Conservation (phyloP, 2,113 vertebrate genomes). For the Corythoichthys haematopterus region DNA sequence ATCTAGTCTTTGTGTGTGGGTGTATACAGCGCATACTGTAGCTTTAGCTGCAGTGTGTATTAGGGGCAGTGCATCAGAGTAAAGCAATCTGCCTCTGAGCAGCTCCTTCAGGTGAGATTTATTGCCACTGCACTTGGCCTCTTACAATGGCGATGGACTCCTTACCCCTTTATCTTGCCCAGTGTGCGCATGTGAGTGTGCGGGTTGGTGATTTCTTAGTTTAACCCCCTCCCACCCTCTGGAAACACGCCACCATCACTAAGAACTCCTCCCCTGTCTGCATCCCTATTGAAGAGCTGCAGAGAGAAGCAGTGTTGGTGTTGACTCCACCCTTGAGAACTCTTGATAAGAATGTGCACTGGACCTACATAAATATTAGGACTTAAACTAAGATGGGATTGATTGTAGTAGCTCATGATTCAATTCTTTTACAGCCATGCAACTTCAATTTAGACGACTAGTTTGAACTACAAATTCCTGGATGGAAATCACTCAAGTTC, state of each 20-base stretch:
- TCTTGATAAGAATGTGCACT: slow-evolving; percentile 41
- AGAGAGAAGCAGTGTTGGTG: slow-evolving; percentile 44
- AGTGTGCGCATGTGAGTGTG: slow-evolving; percentile 37
- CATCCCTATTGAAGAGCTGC: slow-evolving; percentile 64
- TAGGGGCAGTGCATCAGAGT: slow-evolving; percentile 66
- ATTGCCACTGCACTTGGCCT: slow-evolving; percentile 73
- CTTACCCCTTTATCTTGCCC: slow-evolving; percentile 52
- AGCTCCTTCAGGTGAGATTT: slow-evolving; percentile 74
- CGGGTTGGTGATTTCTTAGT: slow-evolving; percentile 32
- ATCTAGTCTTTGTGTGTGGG: slow-evolving; percentile 40
- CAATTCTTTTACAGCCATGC: slow-evolving; percentile 4
- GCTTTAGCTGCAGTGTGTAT: slow-evolving; percentile 56
- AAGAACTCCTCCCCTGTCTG: slow-evolving; percentile 27
- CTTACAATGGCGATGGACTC: slow-evolving; percentile 69
- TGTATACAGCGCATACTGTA: slow-evolving; percentile 36
- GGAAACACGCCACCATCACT: background rate
- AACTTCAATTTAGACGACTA: slow-evolving; percentile 36
- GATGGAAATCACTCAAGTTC: slow-evolving; percentile 56
- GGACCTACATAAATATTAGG: slow-evolving; percentile 23
- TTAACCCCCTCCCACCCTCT: slow-evolving; percentile 1
- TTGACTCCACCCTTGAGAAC: slow-evolving; percentile 54
- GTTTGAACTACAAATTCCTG: slow-evolving; percentile 31
- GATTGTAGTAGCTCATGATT: slow-evolving; percentile 2
- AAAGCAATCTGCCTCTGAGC: slow-evolving; percentile 68
- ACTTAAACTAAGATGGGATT: slow-evolving; percentile 34